Percentiles rank a stretch among this genome's conserved stretches.
phyloP scores from a whole-genome alignment of 2,113 vertebrate genomes.

The Rhizomys pruinosus region DNA sequence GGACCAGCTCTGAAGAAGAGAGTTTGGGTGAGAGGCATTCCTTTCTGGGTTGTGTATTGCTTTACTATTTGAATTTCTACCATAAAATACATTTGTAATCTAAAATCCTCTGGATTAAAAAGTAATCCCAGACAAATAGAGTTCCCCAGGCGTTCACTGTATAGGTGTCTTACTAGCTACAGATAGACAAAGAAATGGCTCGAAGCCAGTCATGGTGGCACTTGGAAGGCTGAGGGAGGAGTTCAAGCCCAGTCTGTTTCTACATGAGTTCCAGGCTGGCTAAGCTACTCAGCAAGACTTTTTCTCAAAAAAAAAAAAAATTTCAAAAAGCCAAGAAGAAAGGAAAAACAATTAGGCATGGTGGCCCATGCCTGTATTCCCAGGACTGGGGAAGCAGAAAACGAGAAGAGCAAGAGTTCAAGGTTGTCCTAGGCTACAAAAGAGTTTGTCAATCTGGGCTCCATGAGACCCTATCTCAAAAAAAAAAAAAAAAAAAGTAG shows the following conservation, averaged over 20 bases:
- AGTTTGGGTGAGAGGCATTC: background rate
- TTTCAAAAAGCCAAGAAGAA: background rate
- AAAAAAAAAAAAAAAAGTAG: background rate
- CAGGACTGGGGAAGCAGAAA: background rate
- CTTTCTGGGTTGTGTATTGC: background rate
- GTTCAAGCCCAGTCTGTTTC: background rate
- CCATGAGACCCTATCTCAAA: background rate
- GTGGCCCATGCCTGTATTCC: background rate
- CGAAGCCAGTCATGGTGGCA: background rate
- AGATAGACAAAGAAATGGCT: background rate
- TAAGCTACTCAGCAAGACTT: background rate
- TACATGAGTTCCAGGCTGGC: background rate
- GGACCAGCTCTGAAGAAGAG: background rate
- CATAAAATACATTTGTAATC: conserved; percentile 29
- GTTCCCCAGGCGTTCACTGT: background rate
- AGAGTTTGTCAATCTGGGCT: background rate
- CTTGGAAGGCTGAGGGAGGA: background rate
- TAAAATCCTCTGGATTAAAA: conserved; percentile 48
- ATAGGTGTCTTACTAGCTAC: background rate
- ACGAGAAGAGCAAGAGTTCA: background rate
- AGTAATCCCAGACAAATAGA: background rate
- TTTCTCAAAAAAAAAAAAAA: background rate
- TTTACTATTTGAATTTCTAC: background rate
- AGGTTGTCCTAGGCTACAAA: background rate
- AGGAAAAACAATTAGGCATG: background rate